Percentiles rank a stretch among this genome's conserved stretches.
Conservation (phyloP, 2,888 invertebrate genomes). For the Cantharis lateralis region DNA sequence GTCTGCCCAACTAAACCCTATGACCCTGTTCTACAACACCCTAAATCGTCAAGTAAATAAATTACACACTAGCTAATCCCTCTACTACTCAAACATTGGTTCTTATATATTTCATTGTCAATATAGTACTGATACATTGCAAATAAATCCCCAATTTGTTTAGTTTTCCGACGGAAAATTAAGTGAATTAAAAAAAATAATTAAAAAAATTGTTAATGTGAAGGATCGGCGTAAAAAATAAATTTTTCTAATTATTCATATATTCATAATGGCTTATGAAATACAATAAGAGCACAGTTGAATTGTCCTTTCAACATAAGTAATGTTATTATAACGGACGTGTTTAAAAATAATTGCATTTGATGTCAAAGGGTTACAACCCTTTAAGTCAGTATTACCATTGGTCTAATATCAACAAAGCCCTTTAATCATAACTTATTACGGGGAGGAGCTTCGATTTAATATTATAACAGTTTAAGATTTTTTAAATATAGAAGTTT, state of each 20-base stretch:
- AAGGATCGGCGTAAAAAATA: background rate
- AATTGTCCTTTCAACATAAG: constrained; percentile 45
- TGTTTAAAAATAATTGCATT: constrained; percentile 48
- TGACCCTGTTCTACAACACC: constrained; percentile 35
- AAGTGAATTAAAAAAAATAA: background rate
- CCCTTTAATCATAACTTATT: constrained; percentile 43
- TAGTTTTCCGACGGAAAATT: background rate
- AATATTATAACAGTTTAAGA: background rate
- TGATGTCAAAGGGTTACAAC: constrained; percentile 34
- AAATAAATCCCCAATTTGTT: constrained; percentile 12
- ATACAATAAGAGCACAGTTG: constrained; percentile 48
- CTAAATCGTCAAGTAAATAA: constrained; percentile 46
- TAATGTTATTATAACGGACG: constrained; percentile 49
- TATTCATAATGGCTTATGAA: constrained; percentile 44
- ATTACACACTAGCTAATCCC: constrained; percentile 48
- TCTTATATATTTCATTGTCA: constrained; percentile 25
- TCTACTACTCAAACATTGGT: constrained; percentile 47
- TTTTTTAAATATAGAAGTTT: background rate
- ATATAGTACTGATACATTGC: constrained; percentile 8
- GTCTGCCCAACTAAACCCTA: constrained; percentile 43
- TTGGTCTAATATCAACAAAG: constrained; percentile 40
- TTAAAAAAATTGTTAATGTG: too few species aligned
- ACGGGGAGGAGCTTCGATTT: constrained; percentile 37
- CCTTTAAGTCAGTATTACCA: constrained; percentile 34
- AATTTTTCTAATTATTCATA: constrained; percentile 27